Evolutionary conservation across 2,888 invertebrate species (phyloP).

Genomic region (Chirona hameri): DNA sequence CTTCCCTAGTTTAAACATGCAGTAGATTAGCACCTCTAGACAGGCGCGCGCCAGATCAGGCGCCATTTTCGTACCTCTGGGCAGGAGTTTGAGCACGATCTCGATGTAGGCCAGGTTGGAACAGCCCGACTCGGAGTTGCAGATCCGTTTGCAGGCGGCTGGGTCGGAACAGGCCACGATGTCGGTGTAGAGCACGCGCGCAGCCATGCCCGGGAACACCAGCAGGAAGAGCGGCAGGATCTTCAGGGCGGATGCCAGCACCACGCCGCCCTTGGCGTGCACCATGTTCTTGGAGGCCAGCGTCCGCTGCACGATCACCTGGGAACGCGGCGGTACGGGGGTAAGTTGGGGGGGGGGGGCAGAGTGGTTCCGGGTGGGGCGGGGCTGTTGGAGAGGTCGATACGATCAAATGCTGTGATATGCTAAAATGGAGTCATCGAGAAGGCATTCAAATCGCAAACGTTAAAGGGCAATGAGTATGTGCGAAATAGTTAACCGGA

Average conservation of each 20-base stretch:
- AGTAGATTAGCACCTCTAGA: too few species aligned
- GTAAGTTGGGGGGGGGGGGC: too few species aligned
- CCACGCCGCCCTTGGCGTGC: constrained; percentile 53
- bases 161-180: constrained; percentile 50
- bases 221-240: constrained; percentile 51
- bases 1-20: too few species aligned
- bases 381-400: too few species aligned
- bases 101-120: constrained; percentile 53
- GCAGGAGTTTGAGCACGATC: constrained; percentile 51
- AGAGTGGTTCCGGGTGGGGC: too few species aligned
- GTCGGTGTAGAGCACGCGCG: constrained; percentile 52
- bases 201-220: constrained; percentile 54
- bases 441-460: too few species aligned
- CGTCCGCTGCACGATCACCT: constrained; percentile 52
- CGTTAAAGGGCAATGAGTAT: too few species aligned
- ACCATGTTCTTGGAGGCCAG: constrained; percentile 51
- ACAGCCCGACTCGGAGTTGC: constrained; percentile 49
- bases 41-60: too few species aligned
- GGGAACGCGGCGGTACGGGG: not conserved
- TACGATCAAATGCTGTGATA: too few species aligned
- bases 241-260: constrained; percentile 51
- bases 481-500: too few species aligned
- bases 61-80: constrained; percentile 45
- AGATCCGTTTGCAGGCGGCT: constrained; percentile 46
- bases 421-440: too few species aligned